These are phyloP conservation scores for Danio choprae DNA, from an alignment of 2,797 vertebrate species.

Conservation along the genomic window DNA sequence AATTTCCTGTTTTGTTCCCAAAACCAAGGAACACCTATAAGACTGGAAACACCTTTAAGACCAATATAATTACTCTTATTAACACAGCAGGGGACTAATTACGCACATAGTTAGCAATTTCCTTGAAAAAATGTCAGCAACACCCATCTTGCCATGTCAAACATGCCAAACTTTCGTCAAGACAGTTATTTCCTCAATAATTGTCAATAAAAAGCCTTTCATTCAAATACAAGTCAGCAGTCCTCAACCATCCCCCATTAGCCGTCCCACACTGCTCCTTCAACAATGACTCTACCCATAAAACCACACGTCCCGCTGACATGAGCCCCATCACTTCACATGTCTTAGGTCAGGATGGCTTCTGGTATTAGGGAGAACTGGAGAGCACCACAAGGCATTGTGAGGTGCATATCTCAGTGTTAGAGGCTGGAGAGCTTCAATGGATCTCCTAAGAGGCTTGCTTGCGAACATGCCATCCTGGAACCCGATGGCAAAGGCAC, in stretches of 20 bases:
- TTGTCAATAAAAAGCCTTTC: not conserved
- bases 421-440: slow-evolving; percentile 51
- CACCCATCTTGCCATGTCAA: slow-evolving; percentile 12
- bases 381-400: slow-evolving; percentile 54
- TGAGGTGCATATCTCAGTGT: slow-evolving; percentile 49
- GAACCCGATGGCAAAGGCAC: slow-evolving; percentile 66
- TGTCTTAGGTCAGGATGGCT: slow-evolving; percentile 43
- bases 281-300: slow-evolving; percentile 31
- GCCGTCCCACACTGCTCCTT: not conserved
- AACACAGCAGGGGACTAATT: slow-evolving; percentile 57
- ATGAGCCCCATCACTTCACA: slow-evolving; percentile 49
- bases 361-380: slow-evolving; percentile 48
- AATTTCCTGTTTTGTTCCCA: not conserved
- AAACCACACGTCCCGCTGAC: slow-evolving; percentile 42
- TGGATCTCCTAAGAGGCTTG: slow-evolving; percentile 61
- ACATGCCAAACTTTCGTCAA: not conserved
- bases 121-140: slow-evolving; percentile 26
- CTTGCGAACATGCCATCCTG: slow-evolving; percentile 55
- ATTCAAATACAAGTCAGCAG: not conserved
- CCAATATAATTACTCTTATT: slow-evolving; percentile 58
- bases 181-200: not conserved
- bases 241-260: not conserved
- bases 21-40: slow-evolving; percentile 52
- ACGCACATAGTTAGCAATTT: slow-evolving; percentile 38
- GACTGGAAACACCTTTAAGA: slow-evolving; percentile 47